A percentile compares a stretch with the other conserved stretches of the same genome.
These are phyloP conservation scores for Drosophila athabasca DNA, from an alignment of 1,140 invertebrate genomes.

Conservation along the genomic window DNA sequence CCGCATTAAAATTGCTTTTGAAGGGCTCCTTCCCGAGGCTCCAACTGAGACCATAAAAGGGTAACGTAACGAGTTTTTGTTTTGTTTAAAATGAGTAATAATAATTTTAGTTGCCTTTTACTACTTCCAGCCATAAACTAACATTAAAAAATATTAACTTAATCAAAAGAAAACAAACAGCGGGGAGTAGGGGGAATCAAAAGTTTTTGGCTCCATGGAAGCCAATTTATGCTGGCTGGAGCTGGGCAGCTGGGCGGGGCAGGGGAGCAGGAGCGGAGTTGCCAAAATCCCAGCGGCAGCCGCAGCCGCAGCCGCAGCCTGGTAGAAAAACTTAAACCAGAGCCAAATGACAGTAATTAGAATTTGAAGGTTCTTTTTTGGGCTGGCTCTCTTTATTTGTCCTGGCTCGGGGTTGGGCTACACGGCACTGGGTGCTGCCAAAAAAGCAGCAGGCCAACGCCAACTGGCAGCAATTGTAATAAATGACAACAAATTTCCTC, in stretches of 20 bases:
- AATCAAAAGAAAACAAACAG: conserved; percentile 29
- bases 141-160: conserved; percentile 55
- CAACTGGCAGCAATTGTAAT: conserved; percentile 65
- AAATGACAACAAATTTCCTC: conserved; percentile 74
- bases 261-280: conserved; percentile 19
- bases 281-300: conserved; percentile 33
- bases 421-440: conserved; percentile 47
- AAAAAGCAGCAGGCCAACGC: conserved; percentile 66
- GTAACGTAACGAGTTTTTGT: conserved; percentile 39
- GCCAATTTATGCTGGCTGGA: conserved; percentile 48
- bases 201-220: conserved; percentile 41
- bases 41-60: conserved; percentile 27
- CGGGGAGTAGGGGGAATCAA: not conserved
- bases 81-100: conserved; percentile 39
- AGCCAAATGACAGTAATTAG: conserved; percentile 80
- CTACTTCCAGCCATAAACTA: conserved; percentile 42
- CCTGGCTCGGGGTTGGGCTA: conserved; percentile 32
- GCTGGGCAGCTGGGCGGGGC: too few species aligned
- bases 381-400: conserved; percentile 27
- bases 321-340: conserved; percentile 48
- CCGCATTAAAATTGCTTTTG: conserved; percentile 9
- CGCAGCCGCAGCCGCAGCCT: conserved; percentile 4
- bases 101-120: conserved; percentile 41
- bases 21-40: not conserved
- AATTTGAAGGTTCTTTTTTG: conserved; percentile 57